Conservation (phyloP, 1,140 invertebrate species). For the Agraylea sexmaculata region DNA sequence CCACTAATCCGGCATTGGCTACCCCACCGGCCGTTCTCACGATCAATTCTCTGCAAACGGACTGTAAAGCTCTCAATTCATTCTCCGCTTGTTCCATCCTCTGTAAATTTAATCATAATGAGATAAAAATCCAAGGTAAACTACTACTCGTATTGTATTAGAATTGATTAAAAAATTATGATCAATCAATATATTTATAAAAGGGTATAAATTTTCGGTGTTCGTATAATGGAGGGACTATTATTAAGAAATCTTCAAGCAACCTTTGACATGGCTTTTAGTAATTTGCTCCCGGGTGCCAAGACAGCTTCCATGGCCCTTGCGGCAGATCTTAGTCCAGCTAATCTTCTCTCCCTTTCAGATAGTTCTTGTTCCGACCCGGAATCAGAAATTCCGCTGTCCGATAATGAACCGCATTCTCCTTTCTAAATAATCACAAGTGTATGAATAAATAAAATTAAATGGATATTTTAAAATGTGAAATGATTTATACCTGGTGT, state of each 20-base stretch:
- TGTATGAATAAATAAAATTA: not conserved
- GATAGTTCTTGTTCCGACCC: slow-evolving; percentile 62
- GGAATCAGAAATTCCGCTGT: slow-evolving; percentile 65
- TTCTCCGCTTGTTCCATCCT: slow-evolving; percentile 67
- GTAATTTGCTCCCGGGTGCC: slow-evolving; percentile 50
- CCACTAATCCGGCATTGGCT: not conserved
- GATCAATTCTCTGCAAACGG: slow-evolving; percentile 63
- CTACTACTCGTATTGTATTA: not conserved
- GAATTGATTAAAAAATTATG: not conserved
- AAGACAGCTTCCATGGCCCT: slow-evolving; percentile 53
- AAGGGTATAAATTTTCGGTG: too few species aligned
- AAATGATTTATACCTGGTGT: slow-evolving; percentile 13
- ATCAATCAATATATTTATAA: not conserved
- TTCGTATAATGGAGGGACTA: too few species aligned
- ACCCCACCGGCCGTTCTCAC: slow-evolving; percentile 44
- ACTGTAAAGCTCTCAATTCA: slow-evolving; percentile 63
- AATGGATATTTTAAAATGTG: not conserved
- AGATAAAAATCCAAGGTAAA: not conserved
- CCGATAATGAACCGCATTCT: slow-evolving; percentile 48
- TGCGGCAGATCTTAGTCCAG: slow-evolving; percentile 51
- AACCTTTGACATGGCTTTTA: slow-evolving; percentile 43
- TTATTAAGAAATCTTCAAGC: slow-evolving; percentile 11
- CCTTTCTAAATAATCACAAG: slow-evolving; percentile 12
- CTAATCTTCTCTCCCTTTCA: slow-evolving; percentile 57
- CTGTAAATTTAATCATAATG: slow-evolving; percentile 30